phyloP scores from a whole-genome alignment of 1,140 invertebrate species.

The Lepidurus packardi region DNA sequence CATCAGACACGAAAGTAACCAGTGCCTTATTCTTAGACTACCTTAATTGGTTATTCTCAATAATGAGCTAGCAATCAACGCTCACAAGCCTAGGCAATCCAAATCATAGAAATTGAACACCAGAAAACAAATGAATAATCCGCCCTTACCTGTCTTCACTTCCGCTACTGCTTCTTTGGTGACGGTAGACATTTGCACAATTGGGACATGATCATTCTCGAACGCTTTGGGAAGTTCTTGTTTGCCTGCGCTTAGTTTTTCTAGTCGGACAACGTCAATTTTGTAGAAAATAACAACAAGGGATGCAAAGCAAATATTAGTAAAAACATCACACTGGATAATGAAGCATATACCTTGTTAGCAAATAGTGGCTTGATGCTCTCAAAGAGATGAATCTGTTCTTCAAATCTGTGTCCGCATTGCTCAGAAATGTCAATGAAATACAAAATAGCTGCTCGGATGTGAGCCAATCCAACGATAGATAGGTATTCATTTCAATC shows the following conservation, averaged over 20 bases:
- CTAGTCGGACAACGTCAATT: constrained; percentile 74
- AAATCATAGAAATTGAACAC: no score
- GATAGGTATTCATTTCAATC: constrained; percentile 99
- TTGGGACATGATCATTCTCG: constrained; percentile 60
- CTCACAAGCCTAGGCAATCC: no score
- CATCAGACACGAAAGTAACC: no score
- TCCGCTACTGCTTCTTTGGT: constrained; percentile 89
- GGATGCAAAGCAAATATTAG: constrained; percentile 52
- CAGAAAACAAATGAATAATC: no score
- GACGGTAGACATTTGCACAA: constrained; percentile 90
- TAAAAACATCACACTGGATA: neutral
- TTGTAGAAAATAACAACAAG: constrained; percentile 90
- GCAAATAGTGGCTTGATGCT: constrained; percentile 93
- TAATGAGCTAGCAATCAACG: no score
- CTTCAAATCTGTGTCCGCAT: constrained; percentile 89
- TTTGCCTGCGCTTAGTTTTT: constrained; percentile 70
- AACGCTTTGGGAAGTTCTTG: constrained; percentile 55
- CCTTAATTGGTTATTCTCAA: no score
- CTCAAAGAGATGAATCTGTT: constrained; percentile 87
- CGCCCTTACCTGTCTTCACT: constrained; percentile 61
- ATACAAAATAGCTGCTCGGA: constrained; percentile 88
- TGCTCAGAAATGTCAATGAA: constrained; percentile 94
- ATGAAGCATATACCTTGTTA: constrained; percentile 62
- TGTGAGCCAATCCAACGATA: constrained; percentile 93
- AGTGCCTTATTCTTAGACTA: no score